Evolutionary conservation across 2,888 invertebrate genomes (phyloP).

Genomic region (Andrena minutula): DNA sequence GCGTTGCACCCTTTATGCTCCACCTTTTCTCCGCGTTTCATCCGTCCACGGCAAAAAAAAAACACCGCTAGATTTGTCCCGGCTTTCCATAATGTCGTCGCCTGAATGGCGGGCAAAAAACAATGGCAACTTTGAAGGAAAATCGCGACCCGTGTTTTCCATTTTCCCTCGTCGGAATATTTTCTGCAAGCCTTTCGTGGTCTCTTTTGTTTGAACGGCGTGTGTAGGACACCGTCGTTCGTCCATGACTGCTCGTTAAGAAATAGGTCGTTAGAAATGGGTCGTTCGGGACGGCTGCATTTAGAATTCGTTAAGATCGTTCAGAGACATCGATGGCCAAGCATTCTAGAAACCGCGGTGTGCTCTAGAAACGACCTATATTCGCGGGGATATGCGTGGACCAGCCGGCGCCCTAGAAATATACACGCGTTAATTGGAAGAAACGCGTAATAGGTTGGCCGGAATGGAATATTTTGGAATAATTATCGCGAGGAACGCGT

Average conservation of each 20-base stretch:
- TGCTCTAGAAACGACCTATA: too few relatives aligned
- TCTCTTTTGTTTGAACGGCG: conserved; percentile 16
- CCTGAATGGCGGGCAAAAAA: conserved; percentile 24
- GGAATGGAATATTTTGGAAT: conserved; percentile 23
- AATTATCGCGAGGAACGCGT: conserved; percentile 28
- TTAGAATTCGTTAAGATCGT: conserved; percentile 1
- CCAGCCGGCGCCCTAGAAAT: neutral
- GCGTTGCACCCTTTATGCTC: conserved; percentile 39
- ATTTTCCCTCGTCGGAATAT: neutral
- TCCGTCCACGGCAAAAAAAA: conserved; percentile 3
- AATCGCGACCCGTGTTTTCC: conserved; percentile 1
- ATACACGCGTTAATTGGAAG: conserved; percentile 11
- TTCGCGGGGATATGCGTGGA: too few relatives aligned
- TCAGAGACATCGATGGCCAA: neutral
- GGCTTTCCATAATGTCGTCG: conserved; percentile 21
- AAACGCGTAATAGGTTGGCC: neutral
- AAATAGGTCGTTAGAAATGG: conserved; percentile 24
- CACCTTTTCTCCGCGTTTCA: conserved; percentile 3
- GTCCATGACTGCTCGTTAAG: conserved; percentile 2
- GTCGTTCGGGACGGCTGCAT: conserved; percentile 15
- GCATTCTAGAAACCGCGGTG: too few relatives aligned
- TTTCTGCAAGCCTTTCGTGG: neutral
- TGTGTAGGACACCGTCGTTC: conserved; percentile 2
- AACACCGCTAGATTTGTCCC: conserved; percentile 40
- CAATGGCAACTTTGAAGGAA: conserved; percentile 24